Evolutionary conservation across 2,797 vertebrate species (phyloP).

Genomic region (Phoebastria nigripes): DNA sequence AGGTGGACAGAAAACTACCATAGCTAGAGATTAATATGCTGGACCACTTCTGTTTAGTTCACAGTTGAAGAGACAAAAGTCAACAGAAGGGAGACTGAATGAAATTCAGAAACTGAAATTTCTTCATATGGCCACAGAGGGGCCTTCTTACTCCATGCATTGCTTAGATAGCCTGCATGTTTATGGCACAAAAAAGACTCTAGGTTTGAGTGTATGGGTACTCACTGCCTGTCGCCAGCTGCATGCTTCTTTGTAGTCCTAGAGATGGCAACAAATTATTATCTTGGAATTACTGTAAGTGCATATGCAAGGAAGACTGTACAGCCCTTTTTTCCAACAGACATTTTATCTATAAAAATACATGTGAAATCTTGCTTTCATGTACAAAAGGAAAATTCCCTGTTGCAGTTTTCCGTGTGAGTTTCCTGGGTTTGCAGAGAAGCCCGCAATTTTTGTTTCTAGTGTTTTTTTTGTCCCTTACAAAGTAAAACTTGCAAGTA

Average conservation of each 20-base stretch:
- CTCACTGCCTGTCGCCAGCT: neutral
- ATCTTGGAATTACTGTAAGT: neutral
- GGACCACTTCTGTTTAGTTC: neutral
- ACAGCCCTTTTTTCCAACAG: neutral
- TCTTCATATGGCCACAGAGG: neutral
- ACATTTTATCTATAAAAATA: neutral
- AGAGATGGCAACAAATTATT: neutral
- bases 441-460: neutral
- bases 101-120: neutral
- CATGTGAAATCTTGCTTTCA: neutral
- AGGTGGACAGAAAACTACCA: neutral
- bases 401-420: neutral
- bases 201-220: neutral
- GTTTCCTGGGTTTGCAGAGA: neutral
- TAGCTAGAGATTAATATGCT: neutral
- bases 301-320: neutral
- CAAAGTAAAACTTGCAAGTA: neutral
- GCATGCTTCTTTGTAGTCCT: neutral
- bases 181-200: neutral
- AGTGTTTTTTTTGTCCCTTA: neutral
- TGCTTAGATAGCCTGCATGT: neutral
- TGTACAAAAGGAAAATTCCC: neutral
- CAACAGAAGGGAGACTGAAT: neutral
- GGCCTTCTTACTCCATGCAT: neutral
- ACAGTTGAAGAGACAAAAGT: neutral